phyloP scores from a whole-genome alignment of 2,888 invertebrate species.

The Eupithecia exiguata region DNA sequence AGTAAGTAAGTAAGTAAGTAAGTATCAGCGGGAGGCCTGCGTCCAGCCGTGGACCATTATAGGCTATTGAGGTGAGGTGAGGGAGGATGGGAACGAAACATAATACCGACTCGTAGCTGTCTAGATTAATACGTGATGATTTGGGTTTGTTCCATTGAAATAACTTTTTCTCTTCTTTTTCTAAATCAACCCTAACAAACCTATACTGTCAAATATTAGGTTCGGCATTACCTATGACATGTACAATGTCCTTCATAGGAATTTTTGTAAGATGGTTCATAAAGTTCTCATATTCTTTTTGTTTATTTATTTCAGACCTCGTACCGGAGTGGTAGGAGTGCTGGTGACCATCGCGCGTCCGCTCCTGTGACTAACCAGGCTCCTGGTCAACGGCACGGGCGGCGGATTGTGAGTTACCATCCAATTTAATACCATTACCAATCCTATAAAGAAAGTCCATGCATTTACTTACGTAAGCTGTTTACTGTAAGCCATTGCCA shows the following conservation, averaged over 20 bases:
- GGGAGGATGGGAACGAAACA: background rate
- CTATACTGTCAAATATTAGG: too few relatives aligned
- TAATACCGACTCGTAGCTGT: background rate
- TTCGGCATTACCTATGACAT: background rate
- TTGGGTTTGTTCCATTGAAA: background rate
- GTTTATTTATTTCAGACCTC: conserved; percentile 67
- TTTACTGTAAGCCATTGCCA: background rate
- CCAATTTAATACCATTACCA: conserved; percentile 1
- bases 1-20: too few relatives aligned
- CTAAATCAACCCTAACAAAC: too few relatives aligned
- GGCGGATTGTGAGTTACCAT: conserved; percentile 78
- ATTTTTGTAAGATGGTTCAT: background rate
- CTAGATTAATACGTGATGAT: background rate
- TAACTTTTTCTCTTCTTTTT: background rate
- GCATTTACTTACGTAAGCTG: background rate
- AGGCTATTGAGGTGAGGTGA: too few relatives aligned
- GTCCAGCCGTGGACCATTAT: too few relatives aligned
- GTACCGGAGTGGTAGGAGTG: conserved; percentile 77
- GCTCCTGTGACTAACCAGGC: conserved; percentile 81
- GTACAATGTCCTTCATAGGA: background rate
- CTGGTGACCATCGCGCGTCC: conserved; percentile 72
- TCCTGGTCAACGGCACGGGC: conserved; percentile 77
- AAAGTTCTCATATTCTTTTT: background rate
- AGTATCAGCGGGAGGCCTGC: too few relatives aligned
- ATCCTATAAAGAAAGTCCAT: background rate